These are phyloP conservation scores for Andinoacara biseriatus DNA, from an alignment of 2,113 vertebrate species.

Conservation along the genomic window DNA sequence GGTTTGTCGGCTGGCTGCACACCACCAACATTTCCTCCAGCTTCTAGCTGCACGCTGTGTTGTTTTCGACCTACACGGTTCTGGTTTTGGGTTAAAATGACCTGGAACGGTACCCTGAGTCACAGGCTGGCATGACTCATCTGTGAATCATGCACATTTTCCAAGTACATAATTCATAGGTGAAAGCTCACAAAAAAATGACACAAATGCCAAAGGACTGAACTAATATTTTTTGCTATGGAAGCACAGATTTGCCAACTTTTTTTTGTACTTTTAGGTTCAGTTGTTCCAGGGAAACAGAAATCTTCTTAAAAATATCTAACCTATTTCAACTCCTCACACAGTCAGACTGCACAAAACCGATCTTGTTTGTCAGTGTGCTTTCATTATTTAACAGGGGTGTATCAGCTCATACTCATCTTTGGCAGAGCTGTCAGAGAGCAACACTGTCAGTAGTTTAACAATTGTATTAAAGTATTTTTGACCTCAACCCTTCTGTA, in stretches of 20 bases:
- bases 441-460: no score
- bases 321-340: no score
- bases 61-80: neutral
- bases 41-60: neutral
- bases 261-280: neutral
- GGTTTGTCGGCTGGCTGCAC: slow-evolving; percentile 10
- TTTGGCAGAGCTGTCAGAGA: no score
- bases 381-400: no score
- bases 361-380: no score
- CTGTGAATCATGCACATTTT: slow-evolving; percentile 27
- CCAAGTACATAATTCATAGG: slow-evolving; percentile 10
- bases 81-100: slow-evolving; percentile 1
- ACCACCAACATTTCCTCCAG: neutral
- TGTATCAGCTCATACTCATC: no score
- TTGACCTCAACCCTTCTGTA: no score
- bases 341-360: no score
- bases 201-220: neutral
- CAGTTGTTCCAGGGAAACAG: no score
- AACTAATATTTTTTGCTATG: neutral
- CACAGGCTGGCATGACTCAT: slow-evolving; percentile 40
- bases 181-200: slow-evolving; percentile 1
- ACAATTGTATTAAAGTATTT: no score
- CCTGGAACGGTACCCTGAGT: slow-evolving; percentile 38
- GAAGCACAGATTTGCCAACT: neutral
- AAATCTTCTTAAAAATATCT: no score